phyloP scores from a whole-genome alignment of 1,140 invertebrate genomes.

The Leptinotarsa undecemlineata region DNA sequence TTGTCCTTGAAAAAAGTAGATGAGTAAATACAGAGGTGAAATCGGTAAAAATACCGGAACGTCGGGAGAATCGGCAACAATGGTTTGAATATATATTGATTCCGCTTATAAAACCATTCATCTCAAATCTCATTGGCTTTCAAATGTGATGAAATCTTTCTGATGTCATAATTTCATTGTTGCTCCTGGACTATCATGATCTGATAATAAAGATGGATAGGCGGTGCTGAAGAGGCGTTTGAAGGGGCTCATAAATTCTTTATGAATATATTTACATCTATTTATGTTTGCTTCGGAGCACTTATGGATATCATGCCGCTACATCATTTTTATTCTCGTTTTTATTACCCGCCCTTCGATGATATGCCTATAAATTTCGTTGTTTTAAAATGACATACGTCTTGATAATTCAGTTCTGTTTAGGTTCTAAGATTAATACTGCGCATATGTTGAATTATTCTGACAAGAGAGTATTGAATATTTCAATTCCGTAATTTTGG shows the following conservation, averaged over 20 bases:
- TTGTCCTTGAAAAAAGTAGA: no score
- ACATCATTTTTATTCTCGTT: background rate
- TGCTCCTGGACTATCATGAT: background rate
- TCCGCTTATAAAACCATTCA: no score
- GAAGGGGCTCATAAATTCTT: slow-evolving; percentile 8
- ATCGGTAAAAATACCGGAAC: no score
- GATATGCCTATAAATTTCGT: background rate
- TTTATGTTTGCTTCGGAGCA: background rate
- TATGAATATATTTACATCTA: slow-evolving; percentile 21
- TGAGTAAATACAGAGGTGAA: no score
- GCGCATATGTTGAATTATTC: background rate
- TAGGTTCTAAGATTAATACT: no score
- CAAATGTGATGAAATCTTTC: no score
- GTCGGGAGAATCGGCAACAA: no score
- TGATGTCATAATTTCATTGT: no score
- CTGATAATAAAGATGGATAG: slow-evolving; percentile 4
- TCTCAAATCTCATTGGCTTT: no score
- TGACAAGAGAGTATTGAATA: background rate
- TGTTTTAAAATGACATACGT: background rate
- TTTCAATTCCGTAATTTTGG: no score
- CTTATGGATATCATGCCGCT: background rate
- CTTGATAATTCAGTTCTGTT: no score
- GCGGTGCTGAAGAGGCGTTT: background rate
- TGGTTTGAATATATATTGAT: no score
- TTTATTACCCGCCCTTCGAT: background rate